Evolutionary conservation across 2,888 invertebrate genomes (phyloP), one percentile per base, ranked within the genome.

Genomic region (Lutraria lutraria): DNA sequence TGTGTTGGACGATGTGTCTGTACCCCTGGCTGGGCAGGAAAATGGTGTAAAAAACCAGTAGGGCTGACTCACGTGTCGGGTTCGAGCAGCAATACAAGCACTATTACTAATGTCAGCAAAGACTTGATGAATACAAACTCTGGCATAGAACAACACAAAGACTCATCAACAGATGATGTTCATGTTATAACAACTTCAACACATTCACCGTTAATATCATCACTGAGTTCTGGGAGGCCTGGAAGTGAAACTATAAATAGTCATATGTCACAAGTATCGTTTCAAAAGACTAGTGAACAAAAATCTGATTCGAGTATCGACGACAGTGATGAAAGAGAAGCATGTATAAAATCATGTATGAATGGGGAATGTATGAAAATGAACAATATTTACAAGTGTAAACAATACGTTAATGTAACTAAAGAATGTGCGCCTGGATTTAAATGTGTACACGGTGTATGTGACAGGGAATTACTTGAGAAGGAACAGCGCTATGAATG

Each of bases 1-100:
- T 94, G 94, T 68, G 80, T 72, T 21, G 92, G 92, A 16, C 86
- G 63, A n/a, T 94, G 94, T 89, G 68, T 90, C 0, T 94, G 94
- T 88, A 84, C 89, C 0, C 83, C 80, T 13, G 91, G 91, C 8
- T 91, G 90, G 90, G 89, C 88, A 12, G 94, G 94, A 29, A 85
- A 84, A 25, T 90, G 91, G 90, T 93, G 93, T 87, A 87, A 84
- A n/a, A 88, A 89, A 43, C 43, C 43, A 43, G 43, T 16, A 3
- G 25, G 63, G 25, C 8, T 68, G 63, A 4, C 0, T n/a, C 25
- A 68, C 8, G 8, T 43, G 43, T 43, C 43, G 43, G 43, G 43
- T 43, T 8, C 8, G 43, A 43, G 8, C 43, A 43, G 4, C 43
- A 68, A 68, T n/a, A 76, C 76, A 16, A 76, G 25, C 34, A 31